phyloP scores from a whole-genome alignment of 1,140 invertebrate species.

The Pogonomyrmex barbatus region DNA sequence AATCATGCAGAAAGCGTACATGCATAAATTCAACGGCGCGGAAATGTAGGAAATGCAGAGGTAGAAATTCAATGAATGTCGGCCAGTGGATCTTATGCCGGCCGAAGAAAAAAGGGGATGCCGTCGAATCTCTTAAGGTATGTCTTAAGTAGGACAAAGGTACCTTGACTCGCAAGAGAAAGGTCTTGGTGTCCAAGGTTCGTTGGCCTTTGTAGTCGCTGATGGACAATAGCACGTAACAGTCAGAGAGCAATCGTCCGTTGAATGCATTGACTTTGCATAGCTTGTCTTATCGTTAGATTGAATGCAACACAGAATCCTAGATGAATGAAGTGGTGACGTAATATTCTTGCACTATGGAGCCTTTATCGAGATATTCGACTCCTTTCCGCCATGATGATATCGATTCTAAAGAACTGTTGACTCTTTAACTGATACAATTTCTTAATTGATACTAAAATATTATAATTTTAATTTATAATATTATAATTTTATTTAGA shows the following conservation, averaged over 20 bases:
- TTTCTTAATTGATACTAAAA: background rate
- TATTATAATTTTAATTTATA: background rate
- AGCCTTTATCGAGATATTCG: background rate
- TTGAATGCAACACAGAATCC: background rate
- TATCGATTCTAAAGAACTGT: background rate
- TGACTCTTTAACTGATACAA: background rate
- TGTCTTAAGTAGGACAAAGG: conserved; percentile 27
- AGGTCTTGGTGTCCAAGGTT: conserved; percentile 55
- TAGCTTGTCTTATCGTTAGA: conserved; percentile 1
- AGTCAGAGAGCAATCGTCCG: background rate
- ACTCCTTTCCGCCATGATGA: background rate
- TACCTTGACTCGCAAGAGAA: conserved; percentile 54
- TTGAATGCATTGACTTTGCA: conserved; percentile 26
- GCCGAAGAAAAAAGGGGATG: conserved; percentile 30
- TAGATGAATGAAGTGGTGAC: conserved; percentile 4
- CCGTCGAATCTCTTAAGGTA: conserved; percentile 30
- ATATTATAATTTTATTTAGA: too few species aligned
- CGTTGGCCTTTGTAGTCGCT: conserved; percentile 35
- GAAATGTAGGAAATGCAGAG: background rate
- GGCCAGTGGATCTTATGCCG: conserved; percentile 27
- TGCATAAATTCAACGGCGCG: background rate
- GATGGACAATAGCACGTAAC: background rate
- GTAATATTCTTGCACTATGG: background rate
- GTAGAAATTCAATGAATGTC: conserved; percentile 36
- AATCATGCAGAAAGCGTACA: background rate